Base-by-base conservation (phyloP, 2,888 invertebrate genomes). In the Brachylomia viminalis region DNA sequence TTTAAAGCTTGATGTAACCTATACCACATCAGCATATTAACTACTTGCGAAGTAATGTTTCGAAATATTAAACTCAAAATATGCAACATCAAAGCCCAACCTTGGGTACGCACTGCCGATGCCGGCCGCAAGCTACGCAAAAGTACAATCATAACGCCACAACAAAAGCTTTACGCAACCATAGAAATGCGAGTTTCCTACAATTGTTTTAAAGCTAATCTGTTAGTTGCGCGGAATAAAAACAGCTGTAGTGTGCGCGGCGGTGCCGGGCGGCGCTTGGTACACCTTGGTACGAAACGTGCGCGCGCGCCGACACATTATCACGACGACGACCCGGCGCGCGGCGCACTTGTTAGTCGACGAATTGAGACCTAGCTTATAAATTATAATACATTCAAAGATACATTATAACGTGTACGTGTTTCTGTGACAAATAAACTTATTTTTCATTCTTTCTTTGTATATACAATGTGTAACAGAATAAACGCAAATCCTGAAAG, bases 231-330 rank as follows among this genome's bases (percentile, higher is more conserved):
- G 87, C 76, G 79, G 85, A 86, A 90, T 87, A 93, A 93, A 95
- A 94, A 94, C 92, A 90, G 87, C 85, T 87, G 88, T 89, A 87
- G 89, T 91, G 89, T 89, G 87, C 88, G 91, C 91, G 89, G 84
- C 87, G 88, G 92, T 90, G 49, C 91, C 93, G 88, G 90, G 84
- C 93, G 80, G 93, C 90, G 95, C 93, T 86, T 95, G 95, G 95
- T 92, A 95, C 95, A 92, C 87, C 88, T 84, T 89, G 92, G 92
- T 91, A 91, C 93, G 91, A 85, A 83, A 83, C 86, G 85, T 85
- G 87, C 85, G 85, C 86, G 77, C 79, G 85, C 84, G 87, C 83
- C 66, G 83, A 74, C 81, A 84, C 87, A 88, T 86, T 89, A 88
- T 84, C 80, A 79, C 76, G 77, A 80, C 84, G 86, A 83, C 89